A percentile compares a stretch with the other conserved stretches of the same genome.
These are phyloP conservation scores for Brachynemurus nebulosus DNA, from an alignment of 2,888 invertebrate genomes.

Conservation along the genomic window DNA sequence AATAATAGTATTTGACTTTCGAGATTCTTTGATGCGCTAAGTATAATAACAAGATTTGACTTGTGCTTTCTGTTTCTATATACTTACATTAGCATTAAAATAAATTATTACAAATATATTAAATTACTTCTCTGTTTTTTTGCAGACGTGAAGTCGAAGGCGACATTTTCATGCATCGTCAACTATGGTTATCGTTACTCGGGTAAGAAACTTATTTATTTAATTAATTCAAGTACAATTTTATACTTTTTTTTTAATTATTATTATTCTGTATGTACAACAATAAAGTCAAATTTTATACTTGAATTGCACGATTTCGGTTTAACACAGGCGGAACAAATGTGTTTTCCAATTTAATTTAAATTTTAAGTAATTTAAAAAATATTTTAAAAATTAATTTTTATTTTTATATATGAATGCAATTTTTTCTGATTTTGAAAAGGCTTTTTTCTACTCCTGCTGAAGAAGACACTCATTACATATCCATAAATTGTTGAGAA, in stretches of 20 bases:
- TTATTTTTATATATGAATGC: too few species aligned
- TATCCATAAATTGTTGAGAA: too few species aligned
- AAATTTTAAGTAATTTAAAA: not conserved
- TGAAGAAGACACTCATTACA: too few species aligned
- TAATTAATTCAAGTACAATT: not conserved
- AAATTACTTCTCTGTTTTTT: not conserved
- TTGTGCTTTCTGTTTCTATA: too few species aligned
- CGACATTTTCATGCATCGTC: constrained; percentile 34
- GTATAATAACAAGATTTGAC: too few species aligned
- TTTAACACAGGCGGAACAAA: not conserved
- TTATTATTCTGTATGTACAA: not conserved
- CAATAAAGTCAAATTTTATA: not conserved
- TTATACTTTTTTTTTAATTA: not conserved
- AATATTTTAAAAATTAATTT: not conserved
- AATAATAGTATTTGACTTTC: too few species aligned
- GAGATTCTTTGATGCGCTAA: too few species aligned
- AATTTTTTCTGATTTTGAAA: not conserved
- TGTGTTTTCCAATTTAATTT: not conserved
- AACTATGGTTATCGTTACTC: constrained; percentile 61
- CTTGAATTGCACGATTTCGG: not conserved
- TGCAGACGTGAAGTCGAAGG: constrained; percentile 25
- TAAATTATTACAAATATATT: too few species aligned
- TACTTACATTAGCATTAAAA: too few species aligned
- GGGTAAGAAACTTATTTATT: constrained; percentile 38
- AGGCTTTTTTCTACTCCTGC: too few species aligned